Base-by-base conservation (phyloP, 1,140 invertebrate species). In the Chrysopa pallens region DNA sequence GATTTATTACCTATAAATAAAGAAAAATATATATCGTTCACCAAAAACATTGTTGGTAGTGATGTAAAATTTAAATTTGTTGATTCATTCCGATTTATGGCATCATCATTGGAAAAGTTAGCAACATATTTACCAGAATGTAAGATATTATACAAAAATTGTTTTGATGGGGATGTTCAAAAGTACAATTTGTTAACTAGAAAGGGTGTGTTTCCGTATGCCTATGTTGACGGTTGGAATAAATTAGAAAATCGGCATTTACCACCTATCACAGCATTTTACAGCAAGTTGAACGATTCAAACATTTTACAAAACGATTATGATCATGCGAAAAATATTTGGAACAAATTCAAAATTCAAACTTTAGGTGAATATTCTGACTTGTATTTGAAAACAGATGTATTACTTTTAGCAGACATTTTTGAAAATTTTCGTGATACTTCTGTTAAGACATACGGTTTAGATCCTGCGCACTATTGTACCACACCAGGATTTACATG, bases 401-500 rank as follows among this genome's bases (percentile, higher is more conserved):
- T 63, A 6, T 38, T 60, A 13, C 43, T 64, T 23, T 47, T 62
- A 39, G 56, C 54, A 6, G 64, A 68, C 53, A 50, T 69, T 15
- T 68, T 69, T 53, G 62, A 67, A 57, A 62, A 65, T 50, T 68
- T 65, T 51, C 29, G 61, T 47, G 43, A 50, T 23, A 46, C 42
- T n/a, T 55, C 53, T 48, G 38, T 52, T 43, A 44, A 50, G 38
- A 48, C 46, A n/a, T 52, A 62, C 50, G 17, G 38, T 12, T 45
- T 64, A 42, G 61, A 62, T 48, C 53, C 53, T 14, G 37, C 46
- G 8, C 51, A 59, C 49, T 63, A 56, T 53, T 53, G 53, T 45
- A 61, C 60, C 33, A 51, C 54, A 15, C 58, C 55, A 12, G 58
- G 57, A 6, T 50, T 63, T 11, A 49, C 53, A 13, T 68, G 56